phyloP scores from a whole-genome alignment of 1,140 invertebrate genomes.

The Oppia nitens region DNA sequence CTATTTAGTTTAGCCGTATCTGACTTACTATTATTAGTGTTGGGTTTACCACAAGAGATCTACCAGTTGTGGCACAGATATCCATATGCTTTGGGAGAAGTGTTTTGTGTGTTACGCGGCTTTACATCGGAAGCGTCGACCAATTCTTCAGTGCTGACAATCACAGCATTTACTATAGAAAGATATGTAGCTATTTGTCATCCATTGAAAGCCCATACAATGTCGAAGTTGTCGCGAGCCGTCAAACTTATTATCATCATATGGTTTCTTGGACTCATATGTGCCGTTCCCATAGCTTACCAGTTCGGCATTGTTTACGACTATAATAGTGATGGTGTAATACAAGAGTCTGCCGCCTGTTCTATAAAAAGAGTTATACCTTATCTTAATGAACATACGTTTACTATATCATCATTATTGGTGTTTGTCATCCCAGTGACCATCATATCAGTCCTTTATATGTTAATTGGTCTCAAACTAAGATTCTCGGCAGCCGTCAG shows the following conservation, averaged over 20 bases:
- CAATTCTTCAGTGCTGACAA: conserved; percentile 79
- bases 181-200: conserved; percentile 85
- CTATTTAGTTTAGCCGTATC: conserved; percentile 80
- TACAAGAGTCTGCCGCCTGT: conserved; percentile 13
- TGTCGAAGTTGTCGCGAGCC: conserved; percentile 29
- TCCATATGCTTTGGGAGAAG: conserved; percentile 69
- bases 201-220: conserved; percentile 43
- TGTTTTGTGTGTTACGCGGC: conserved; percentile 64
- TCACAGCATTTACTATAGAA: conserved; percentile 83
- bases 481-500: neutral
- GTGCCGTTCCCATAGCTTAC: conserved; percentile 37
- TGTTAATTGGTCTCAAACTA: conserved; percentile 23
- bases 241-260: conserved; percentile 29
- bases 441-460: conserved; percentile 62
- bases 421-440: conserved; percentile 74
- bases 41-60: conserved; percentile 59
- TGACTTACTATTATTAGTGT: conserved; percentile 61
- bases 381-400: conserved; percentile 39
- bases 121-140: conserved; percentile 72
- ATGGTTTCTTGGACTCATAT: conserved; percentile 26
- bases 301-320: conserved; percentile 27
- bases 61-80: conserved; percentile 69
- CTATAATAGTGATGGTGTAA: neutral
- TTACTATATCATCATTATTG: conserved; percentile 60
- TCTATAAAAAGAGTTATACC: conserved; percentile 16